These are phyloP conservation scores for zebrafish (Danio rerio) DNA, from an alignment of 2,113 vertebrate genomes.

Conservation along the genomic window GRCz12tu NC_133178.1:22821501-22822000, in stretches of 20 bases:
- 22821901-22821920: constrained; percentile 34
- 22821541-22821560: no score
- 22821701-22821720: no score
- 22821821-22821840: not conserved
- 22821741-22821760: not conserved
- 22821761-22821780: not conserved
- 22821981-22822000: constrained; percentile 9
- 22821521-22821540: no score
- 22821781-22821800: not conserved
- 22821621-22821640: no score
- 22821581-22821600: no score
- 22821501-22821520: no score
- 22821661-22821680: no score
- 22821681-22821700: no score
- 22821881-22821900: constrained; percentile 50
- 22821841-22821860: constrained; percentile 10
- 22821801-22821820: not conserved
- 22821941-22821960: constrained; percentile 33
- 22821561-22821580: no score
- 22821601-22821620: no score
- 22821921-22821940: constrained; percentile 36
- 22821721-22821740: no score
- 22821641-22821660: no score
- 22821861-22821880: constrained; percentile 23
- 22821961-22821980: constrained; percentile 7